Evolutionary conservation across 2,888 invertebrate species (phyloP).

Genomic region (Dysmachus trigonus): DNA sequence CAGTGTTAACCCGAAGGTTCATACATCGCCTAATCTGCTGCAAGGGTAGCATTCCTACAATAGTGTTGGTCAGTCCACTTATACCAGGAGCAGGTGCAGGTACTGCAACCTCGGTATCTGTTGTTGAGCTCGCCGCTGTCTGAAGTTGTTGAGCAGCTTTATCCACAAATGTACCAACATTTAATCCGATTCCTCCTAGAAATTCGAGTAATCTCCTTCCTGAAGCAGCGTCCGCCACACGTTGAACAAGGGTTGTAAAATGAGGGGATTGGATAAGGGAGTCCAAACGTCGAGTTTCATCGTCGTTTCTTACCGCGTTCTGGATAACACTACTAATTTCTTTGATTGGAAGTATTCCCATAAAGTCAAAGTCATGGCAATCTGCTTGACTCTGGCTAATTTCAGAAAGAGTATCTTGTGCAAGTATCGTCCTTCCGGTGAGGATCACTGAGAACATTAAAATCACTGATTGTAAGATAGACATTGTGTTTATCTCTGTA

Average conservation of each 20-base stretch:
- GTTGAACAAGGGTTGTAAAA: not conserved
- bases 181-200: not conserved
- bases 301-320: not conserved
- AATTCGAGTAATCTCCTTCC: not conserved
- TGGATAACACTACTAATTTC: not conserved
- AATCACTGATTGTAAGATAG: not conserved
- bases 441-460: not conserved
- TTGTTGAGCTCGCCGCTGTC: not conserved
- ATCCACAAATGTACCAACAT: not conserved
- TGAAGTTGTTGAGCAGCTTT: not conserved
- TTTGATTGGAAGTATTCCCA: slow-evolving; percentile 3
- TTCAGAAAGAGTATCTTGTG: not conserved
- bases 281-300: not conserved
- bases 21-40: not conserved
- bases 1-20: not conserved
- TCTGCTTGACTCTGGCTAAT: not conserved
- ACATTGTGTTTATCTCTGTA: not conserved
- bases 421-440: not conserved
- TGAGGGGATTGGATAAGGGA: not conserved
- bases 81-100: not conserved
- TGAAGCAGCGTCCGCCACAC: not conserved
- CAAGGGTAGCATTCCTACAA: not conserved
- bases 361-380: slow-evolving; percentile 10
- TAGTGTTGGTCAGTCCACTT: not conserved
- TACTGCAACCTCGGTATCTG: not conserved